Evolutionary conservation across 2,888 invertebrate genomes (phyloP), one percentile per base, ranked within the genome.

Genomic region (Aleiodes alternator): DNA sequence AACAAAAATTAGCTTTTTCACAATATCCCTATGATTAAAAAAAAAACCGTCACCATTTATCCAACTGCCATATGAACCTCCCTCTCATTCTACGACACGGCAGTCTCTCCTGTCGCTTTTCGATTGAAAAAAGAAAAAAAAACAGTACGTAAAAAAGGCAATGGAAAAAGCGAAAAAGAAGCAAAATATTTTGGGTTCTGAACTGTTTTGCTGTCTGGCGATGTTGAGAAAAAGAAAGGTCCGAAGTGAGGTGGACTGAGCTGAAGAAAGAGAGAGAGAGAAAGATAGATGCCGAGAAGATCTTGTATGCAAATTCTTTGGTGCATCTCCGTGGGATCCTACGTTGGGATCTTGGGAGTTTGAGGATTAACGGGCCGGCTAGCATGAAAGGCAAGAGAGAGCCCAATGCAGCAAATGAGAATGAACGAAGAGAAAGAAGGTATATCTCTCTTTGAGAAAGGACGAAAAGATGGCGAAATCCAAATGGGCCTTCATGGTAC

Each of bases 281-380:
- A 76, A 71, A 73, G 78, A 76, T 73, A 68, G 73, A 48, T 29
- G 34, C 86, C 84, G 84, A 85, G 78, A 82, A 87, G 87, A 89
- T 88, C 89, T 89, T 88, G 89, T 89, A 89, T 89, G 89, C 89
- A 89, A 89, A 89, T 89, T 89, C 88, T 82, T 83, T 83, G 86
- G 85, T 87, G 89, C 89, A 89, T 88, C 88, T 87, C 86, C 87
- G 88, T 89, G 89, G 89, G 88, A 89, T 87, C 86, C 87, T 86
- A 4, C 7, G 86, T 82, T 85, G 85, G 87, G 87, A 88, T 88
- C 87, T 85, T 9, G 7, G 43, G 43, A 9, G 85, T 83, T 68
- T 84, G 84, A 89, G 89, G 89, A 89, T 89, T 89, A 88, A 89
- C 89, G 88, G 88, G 87, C 88, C 89, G 89, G 89, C 88, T 84